A percentile compares a stretch with the other conserved stretches of the same genome.
Evolutionary conservation across 2,888 invertebrate species (phyloP).

Genomic region (Apamea epomidion): DNA sequence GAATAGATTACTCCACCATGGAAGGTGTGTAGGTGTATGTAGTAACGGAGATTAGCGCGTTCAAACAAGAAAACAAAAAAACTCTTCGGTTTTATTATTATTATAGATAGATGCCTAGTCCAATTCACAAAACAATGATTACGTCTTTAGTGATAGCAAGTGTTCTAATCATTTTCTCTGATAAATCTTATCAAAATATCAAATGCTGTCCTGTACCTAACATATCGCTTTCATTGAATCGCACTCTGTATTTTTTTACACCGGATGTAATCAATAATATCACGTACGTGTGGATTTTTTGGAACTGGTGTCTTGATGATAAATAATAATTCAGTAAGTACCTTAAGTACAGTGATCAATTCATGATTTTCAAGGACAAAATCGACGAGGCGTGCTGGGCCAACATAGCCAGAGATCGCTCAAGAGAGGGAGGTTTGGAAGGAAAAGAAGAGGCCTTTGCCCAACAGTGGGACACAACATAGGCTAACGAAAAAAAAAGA

Average conservation of each 20-base stretch:
- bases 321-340: not conserved
- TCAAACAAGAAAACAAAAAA: not conserved
- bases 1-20: too few relatives aligned
- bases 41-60: not conserved
- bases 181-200: conserved; percentile 28
- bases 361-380: too few relatives aligned
- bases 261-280: conserved; percentile 9
- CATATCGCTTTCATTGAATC: conserved; percentile 11
- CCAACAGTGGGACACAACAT: not conserved
- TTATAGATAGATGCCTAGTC: not conserved
- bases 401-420: not conserved
- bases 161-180: conserved; percentile 16
- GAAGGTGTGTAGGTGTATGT: not conserved
- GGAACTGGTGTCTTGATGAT: not conserved
- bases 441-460: not conserved
- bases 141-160: not conserved
- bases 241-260: not conserved
- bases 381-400: not conserved
- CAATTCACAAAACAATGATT: not conserved
- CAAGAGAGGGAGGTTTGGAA: not conserved
- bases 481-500: not conserved
- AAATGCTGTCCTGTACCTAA: not conserved
- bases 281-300: not conserved
- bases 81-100: not conserved
- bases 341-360: not conserved